phyloP scores from a whole-genome alignment of 1,140 invertebrate species.

The Drosophila micromelanica region DNA sequence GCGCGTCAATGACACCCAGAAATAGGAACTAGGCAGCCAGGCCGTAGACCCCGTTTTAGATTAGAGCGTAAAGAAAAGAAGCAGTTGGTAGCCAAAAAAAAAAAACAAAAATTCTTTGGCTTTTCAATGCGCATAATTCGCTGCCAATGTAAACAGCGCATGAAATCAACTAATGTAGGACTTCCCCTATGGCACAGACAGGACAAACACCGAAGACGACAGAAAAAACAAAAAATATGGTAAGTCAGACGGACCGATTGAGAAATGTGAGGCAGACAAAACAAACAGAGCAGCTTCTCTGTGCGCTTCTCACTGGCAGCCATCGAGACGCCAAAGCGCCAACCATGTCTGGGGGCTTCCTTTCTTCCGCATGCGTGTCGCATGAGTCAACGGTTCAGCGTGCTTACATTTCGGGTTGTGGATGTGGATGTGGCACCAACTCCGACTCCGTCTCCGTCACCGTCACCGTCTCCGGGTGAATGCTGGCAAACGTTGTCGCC shows the following conservation, averaged over 20 bases:
- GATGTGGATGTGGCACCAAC: neutral
- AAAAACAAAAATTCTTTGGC: conserved; percentile 47
- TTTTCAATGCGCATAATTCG: conserved; percentile 81
- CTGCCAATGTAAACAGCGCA: conserved; percentile 81
- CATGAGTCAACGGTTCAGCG: conserved; percentile 67
- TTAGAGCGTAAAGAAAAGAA: neutral
- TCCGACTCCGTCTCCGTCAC: neutral
- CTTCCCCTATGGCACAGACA: conserved; percentile 44
- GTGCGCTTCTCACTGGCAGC: conserved; percentile 35
- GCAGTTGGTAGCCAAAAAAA: conserved; percentile 46
- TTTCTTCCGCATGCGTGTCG: conserved; percentile 65
- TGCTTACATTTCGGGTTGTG: conserved; percentile 16
- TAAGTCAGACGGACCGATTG: conserved; percentile 13
- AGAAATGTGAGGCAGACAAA: conserved; percentile 68
- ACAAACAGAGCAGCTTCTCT: conserved; percentile 56
- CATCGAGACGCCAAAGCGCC: conserved; percentile 69
- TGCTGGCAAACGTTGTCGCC: conserved; percentile 47
- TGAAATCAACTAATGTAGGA: conserved; percentile 81
- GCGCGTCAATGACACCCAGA: conserved; percentile 31
- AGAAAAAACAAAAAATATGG: conserved; percentile 4
- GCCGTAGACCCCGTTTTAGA: conserved; percentile 22
- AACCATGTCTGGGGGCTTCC: conserved; percentile 18
- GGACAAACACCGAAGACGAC: neutral
- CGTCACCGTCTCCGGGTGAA: neutral
- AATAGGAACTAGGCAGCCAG: conserved; percentile 7